These are phyloP conservation scores for Caenorhabditis briggsae DNA, from an alignment of 1,140 invertebrate genomes.

Conservation along the genomic window DNA sequence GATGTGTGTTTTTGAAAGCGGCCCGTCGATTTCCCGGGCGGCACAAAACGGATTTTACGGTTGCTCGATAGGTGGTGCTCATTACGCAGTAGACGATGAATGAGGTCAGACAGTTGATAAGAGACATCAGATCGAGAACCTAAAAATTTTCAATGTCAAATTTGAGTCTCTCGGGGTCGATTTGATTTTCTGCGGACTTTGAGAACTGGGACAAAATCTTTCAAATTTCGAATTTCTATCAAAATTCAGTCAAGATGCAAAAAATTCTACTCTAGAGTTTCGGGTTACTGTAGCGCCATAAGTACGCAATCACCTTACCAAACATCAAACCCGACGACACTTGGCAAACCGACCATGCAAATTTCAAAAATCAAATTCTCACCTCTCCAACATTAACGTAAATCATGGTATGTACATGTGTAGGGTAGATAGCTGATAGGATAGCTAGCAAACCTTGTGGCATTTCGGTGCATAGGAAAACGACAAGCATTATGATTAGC, in stretches of 20 bases:
- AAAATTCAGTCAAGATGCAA: too few species aligned
- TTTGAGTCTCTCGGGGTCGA: background rate
- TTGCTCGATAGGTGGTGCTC: slow-evolving; percentile 59
- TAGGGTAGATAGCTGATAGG: slow-evolving; percentile 65
- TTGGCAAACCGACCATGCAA: background rate
- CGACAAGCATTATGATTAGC: slow-evolving; percentile 67
- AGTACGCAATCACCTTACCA: too few species aligned
- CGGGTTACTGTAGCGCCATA: too few species aligned
- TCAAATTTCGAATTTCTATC: too few species aligned
- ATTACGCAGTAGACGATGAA: slow-evolving; percentile 67
- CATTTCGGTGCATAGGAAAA: slow-evolving; percentile 67
- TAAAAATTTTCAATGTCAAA: background rate
- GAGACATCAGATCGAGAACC: slow-evolving; percentile 65
- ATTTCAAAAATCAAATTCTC: background rate
- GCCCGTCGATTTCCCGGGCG: background rate
- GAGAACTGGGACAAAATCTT: too few species aligned
- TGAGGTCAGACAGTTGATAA: slow-evolving; percentile 64
- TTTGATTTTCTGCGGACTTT: too few species aligned
- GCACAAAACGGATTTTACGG: slow-evolving; percentile 25
- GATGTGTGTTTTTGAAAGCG: slow-evolving; percentile 41
- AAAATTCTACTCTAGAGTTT: too few species aligned
- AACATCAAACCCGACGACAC: too few species aligned
- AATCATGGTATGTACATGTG: slow-evolving; percentile 62
- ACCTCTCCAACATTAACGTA: slow-evolving; percentile 66
- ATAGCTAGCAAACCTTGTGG: slow-evolving; percentile 66